Percentiles rank a stretch among this genome's conserved stretches.
phyloP scores from a whole-genome alignment of 2,888 invertebrate genomes.

The Xanthia togata region DNA sequence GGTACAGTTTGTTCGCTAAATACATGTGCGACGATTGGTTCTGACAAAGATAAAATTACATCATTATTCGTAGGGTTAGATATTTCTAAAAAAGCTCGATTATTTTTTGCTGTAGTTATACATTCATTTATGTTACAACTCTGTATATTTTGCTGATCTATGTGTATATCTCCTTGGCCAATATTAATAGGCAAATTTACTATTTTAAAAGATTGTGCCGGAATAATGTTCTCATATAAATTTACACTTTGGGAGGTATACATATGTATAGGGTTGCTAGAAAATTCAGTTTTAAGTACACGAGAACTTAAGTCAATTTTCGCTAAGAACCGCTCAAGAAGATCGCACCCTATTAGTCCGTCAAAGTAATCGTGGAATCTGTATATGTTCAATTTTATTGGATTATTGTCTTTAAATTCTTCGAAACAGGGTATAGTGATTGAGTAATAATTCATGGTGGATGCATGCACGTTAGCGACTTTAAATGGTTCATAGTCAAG shows the following conservation, averaged over 20 bases:
- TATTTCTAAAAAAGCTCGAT: background rate
- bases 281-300: slow-evolving; percentile 1
- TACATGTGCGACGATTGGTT: too few species aligned
- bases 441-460: too few species aligned
- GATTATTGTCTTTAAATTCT: too few species aligned
- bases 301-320: slow-evolving; percentile 1
- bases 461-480: too few species aligned
- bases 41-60: background rate
- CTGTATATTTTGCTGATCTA: slow-evolving; percentile 2
- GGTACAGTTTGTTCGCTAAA: too few species aligned
- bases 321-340: background rate
- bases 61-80: slow-evolving; percentile 1
- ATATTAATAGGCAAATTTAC: background rate
- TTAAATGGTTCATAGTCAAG: too few species aligned
- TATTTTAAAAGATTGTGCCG: background rate
- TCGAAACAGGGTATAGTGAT: too few species aligned
- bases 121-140: slow-evolving; percentile 3
- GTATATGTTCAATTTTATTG: background rate
- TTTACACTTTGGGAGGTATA: background rate
- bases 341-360: background rate
- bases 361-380: slow-evolving; percentile 4
- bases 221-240: background rate
- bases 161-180: slow-evolving; percentile 4
- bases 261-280: slow-evolving; percentile 6
- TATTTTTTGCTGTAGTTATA: slow-evolving; percentile 2